Conservation (phyloP, 2,888 invertebrate genomes). For the Peribatodes rhomboidaria region DNA sequence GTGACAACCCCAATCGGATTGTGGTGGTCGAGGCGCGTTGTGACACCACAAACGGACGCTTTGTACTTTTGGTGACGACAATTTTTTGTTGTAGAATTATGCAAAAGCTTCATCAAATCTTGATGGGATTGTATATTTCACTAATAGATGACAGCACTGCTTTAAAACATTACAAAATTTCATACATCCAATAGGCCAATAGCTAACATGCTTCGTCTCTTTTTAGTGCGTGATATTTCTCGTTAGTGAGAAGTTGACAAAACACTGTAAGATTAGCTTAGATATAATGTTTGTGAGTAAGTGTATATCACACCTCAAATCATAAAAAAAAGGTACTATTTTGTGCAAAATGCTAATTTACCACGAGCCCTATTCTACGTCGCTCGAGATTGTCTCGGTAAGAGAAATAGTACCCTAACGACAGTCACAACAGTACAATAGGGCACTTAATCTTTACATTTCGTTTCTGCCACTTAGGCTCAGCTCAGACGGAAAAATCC, state of each 20-base stretch:
- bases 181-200: neutral
- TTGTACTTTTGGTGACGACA: conserved; percentile 32
- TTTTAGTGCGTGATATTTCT: conserved; percentile 1
- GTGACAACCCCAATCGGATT: conserved; percentile 18
- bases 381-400: too few relatives aligned
- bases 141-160: conserved; percentile 16
- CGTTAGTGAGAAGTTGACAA: conserved; percentile 4
- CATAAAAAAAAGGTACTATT: too few relatives aligned
- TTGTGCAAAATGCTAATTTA: neutral
- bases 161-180: neutral
- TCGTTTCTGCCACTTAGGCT: too few relatives aligned
- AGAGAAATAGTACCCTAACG: too few relatives aligned
- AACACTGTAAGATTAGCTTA: neutral
- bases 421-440: too few relatives aligned
- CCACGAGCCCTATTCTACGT: neutral
- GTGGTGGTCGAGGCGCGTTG: conserved; percentile 23
- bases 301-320: too few relatives aligned
- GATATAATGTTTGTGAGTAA: neutral
- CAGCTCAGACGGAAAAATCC: too few relatives aligned
- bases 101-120: conserved; percentile 9
- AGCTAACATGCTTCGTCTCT: neutral
- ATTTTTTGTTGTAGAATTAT: conserved; percentile 1
- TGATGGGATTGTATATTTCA: neutral
- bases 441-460: too few relatives aligned
- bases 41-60: conserved; percentile 21